Percentiles rank a stretch among this genome's conserved stretches.
Evolutionary conservation across 1,140 invertebrate species (phyloP).

Genomic region (Myzus persicae): DNA sequence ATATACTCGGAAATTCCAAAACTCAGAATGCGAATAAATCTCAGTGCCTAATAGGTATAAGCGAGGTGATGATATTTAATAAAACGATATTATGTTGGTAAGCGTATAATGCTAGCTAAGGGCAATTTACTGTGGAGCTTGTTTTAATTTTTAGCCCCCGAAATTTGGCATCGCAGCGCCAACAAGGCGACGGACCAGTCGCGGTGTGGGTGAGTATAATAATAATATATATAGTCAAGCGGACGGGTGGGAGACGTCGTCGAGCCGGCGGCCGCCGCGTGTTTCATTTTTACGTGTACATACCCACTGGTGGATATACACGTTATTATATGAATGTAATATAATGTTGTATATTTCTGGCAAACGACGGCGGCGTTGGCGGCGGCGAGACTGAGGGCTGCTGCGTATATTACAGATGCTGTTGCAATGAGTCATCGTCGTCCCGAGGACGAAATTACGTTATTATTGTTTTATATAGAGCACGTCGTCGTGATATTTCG

Average conservation of each 20-base stretch:
- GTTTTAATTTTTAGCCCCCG: neutral
- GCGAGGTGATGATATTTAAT: neutral
- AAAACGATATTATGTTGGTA: neutral
- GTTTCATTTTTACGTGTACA: neutral
- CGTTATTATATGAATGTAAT: neutral
- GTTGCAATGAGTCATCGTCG: neutral
- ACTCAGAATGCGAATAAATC: neutral
- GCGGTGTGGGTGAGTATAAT: neutral
- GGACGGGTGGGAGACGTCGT: neutral
- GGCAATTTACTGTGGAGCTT: no score
- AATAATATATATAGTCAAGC: neutral
- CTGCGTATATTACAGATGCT: neutral
- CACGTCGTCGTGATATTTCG: neutral
- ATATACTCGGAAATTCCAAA: neutral
- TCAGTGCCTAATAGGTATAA: neutral
- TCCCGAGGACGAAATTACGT: neutral
- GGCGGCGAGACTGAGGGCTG: neutral
- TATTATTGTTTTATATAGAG: constrained; percentile 8
- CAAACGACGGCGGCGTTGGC: neutral
- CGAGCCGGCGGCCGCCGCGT: no score
- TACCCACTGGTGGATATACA: neutral
- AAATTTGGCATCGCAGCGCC: neutral
- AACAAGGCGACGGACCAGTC: neutral
- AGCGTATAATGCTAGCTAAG: neutral
- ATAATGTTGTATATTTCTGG: neutral